Evolutionary conservation across 2,888 invertebrate genomes (phyloP).

Genomic region (Tigriopus californicus): DNA sequence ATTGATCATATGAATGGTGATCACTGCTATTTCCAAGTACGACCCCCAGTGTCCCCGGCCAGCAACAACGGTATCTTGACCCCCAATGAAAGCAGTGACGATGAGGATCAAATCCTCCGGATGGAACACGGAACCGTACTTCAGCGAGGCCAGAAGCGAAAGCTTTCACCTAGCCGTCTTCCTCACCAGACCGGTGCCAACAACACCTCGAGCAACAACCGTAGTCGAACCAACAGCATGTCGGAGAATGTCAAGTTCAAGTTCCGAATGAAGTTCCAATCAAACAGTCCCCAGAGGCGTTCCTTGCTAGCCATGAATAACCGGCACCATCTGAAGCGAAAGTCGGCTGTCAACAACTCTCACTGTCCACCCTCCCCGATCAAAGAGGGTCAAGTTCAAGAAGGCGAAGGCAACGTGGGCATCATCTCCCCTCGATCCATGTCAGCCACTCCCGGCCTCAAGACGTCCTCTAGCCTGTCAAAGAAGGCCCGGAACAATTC

Average conservation of each 20-base stretch:
- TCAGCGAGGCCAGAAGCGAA: neutral
- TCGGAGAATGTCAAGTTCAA: constrained; percentile 11
- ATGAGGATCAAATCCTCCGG: neutral
- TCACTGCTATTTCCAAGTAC: constrained; percentile 1
- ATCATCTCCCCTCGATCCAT: neutral
- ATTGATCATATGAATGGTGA: neutral
- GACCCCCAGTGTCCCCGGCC: neutral
- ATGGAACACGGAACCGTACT: neutral
- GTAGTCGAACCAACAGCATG: neutral
- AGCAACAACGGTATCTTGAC: constrained; percentile 3
- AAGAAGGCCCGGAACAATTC: neutral
- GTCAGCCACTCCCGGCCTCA: neutral
- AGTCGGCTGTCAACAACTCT: constrained; percentile 5
- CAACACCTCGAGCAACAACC: neutral
- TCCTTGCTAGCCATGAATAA: neutral
- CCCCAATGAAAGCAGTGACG: constrained; percentile 6
- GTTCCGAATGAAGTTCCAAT: constrained; percentile 14
- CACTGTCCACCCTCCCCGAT: constrained; percentile 5
- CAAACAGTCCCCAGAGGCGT: neutral
- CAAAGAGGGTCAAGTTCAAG: neutral
- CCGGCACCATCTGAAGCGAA: neutral
- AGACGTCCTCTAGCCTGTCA: neutral
- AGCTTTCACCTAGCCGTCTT: neutral
- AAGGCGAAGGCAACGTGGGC: too few species aligned
- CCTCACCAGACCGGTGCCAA: neutral